Base-by-base conservation (phyloP, 2,888 invertebrate genomes). In the Drosophila testacea region DNA sequence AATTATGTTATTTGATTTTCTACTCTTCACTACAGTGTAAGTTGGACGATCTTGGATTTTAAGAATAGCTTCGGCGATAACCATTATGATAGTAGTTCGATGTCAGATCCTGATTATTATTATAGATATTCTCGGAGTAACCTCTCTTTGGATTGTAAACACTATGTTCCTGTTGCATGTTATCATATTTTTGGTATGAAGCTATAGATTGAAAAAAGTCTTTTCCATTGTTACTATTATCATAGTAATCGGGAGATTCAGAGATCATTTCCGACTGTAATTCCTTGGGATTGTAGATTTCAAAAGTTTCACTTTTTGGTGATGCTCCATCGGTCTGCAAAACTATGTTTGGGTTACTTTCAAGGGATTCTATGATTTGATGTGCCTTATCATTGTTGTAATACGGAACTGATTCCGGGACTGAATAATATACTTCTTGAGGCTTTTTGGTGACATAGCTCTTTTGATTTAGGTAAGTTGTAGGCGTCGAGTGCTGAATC, bases 1-100 rank as follows among this genome's bases (percentile, higher is more conserved):
- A 22, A 22, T 22, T 22, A 1, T 22, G 22, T 22, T 1, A 22
- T 22, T 22, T 0, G 22, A 22, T 28, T 46, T 46, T n/a, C 3
- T 10, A 32, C 7, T 4, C 13, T 13, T n/a, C 27, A 6, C 6
- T 1, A 10, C 16, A 42, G 27, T 44, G 11, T 28, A 6, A 44
- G 6, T 30, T 32, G 4, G 47, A 47, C n/a, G 7, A 13, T 4
- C 3, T 38, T n/a, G 32, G 13, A 30, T 6, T 13, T 27, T 65
- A 7, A 4, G 39, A 38, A 41, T 61, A 60, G 51, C 32, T 39
- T 7, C 9, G 36, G 38, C 10, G 16, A 28, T 52, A 30, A 5
- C 4, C 54, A 6, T 39, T 3, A 13, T 13, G 6, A n/a, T 50
- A 27, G n/a, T n/a, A 38, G 27, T 38, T 38, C 1, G 9, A 11